Percentiles rank a stretch among this genome's conserved stretches.
phyloP scores from a whole-genome alignment of 2,888 invertebrate genomes.

The Brachylomia viminalis region DNA sequence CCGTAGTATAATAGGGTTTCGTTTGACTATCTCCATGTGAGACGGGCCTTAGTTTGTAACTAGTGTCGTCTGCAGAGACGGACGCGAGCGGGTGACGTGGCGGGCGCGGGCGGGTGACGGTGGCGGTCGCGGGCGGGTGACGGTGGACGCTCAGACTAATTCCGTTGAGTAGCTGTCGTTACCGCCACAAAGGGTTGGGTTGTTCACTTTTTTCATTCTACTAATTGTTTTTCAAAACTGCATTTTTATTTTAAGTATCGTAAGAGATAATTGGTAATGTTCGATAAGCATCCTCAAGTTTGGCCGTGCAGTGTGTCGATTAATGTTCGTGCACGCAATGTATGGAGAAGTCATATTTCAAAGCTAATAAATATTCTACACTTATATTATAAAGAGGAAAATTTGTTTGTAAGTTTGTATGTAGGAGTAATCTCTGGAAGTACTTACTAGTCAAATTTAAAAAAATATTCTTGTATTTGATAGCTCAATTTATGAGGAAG shows the following conservation, averaged over 20 bases:
- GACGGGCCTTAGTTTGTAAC: constrained; percentile 1
- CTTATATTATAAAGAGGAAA: too few relatives aligned
- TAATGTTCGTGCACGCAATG: background rate
- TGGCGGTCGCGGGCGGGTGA: background rate
- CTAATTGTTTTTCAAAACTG: constrained; percentile 24
- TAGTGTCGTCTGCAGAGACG: background rate
- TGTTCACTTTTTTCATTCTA: constrained; percentile 11
- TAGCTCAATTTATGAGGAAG: too few relatives aligned
- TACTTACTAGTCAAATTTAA: too few relatives aligned
- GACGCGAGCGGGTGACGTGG: background rate
- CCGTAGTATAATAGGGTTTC: background rate
- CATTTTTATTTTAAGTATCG: background rate
- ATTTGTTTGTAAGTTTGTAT: too few relatives aligned
- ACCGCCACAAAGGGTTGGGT: constrained; percentile 26
- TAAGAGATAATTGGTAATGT: background rate
- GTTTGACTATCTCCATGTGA: background rate
- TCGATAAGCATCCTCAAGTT: background rate
- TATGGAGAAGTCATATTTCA: background rate
- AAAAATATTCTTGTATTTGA: too few relatives aligned
- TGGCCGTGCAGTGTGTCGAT: background rate
- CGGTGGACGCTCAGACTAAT: constrained; percentile 31
- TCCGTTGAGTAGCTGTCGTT: constrained; percentile 43
- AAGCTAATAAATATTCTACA: background rate
- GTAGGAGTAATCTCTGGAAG: too few relatives aligned
- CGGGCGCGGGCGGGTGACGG: background rate